Conservation (phyloP, 2,888 invertebrate genomes). For the Phyllotreta striolata region DNA sequence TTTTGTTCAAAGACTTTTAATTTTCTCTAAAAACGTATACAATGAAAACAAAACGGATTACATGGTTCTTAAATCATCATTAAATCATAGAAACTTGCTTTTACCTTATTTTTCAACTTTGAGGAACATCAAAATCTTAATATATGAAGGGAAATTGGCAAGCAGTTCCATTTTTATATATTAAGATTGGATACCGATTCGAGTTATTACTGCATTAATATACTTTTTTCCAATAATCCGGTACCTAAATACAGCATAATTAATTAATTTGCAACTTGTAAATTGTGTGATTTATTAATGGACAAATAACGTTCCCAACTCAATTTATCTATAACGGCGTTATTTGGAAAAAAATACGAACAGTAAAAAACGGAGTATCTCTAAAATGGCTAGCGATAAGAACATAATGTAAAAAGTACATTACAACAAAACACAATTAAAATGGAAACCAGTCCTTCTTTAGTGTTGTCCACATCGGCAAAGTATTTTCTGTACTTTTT, state of each 20-base stretch:
- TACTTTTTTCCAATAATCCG: too few species aligned
- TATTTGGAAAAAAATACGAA: too few species aligned
- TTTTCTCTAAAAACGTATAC: conserved; percentile 41
- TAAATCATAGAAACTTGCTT: conserved; percentile 36
- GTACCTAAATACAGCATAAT: too few species aligned
- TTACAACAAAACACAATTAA: conserved; percentile 25
- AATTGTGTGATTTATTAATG: too few species aligned
- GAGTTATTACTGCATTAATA: too few species aligned
- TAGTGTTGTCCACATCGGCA: conserved; percentile 16
- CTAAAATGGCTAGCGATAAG: conserved; percentile 3
- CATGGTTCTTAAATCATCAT: conserved; percentile 38
- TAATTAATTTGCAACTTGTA: too few species aligned
- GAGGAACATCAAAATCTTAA: too few species aligned
- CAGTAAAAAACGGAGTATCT: not conserved
- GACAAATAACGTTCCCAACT: too few species aligned
- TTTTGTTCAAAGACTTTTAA: conserved; percentile 20
- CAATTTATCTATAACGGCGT: too few species aligned
- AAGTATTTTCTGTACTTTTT: conserved; percentile 16
- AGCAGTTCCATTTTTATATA: too few species aligned
- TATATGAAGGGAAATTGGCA: too few species aligned
- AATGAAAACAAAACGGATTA: conserved; percentile 42
- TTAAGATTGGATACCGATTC: too few species aligned
- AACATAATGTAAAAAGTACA: conserved; percentile 5
- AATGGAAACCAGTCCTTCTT: conserved; percentile 26
- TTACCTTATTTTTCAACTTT: conserved; percentile 18